Conservation (phyloP, 2,113 vertebrate species). For the Malurus cyaneus region DNA sequence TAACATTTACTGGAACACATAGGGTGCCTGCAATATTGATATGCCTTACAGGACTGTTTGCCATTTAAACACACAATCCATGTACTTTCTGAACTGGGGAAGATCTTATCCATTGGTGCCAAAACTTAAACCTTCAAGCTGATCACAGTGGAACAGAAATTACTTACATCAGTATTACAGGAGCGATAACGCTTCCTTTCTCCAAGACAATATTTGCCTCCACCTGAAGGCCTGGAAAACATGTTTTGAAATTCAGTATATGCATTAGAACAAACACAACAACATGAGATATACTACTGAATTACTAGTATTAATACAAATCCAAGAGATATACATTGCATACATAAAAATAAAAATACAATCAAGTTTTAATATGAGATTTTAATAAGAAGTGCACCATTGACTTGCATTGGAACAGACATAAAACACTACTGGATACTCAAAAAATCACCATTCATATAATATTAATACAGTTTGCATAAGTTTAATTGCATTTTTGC, state of each 20-base stretch:
- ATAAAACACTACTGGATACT: not conserved
- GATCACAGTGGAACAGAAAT: conserved; percentile 26
- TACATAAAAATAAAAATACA: not conserved
- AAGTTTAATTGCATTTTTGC: not conserved
- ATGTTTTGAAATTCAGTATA: conserved; percentile 4
- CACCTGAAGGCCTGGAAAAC: conserved; percentile 91
- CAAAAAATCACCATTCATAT: not conserved
- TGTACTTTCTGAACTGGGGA: not conserved
- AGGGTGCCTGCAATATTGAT: not conserved
- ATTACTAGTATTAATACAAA: not conserved
- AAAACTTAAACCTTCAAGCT: not conserved
- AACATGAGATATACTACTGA: not conserved
- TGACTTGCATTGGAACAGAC: not conserved
- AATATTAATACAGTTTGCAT: not conserved
- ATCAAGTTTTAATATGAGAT: not conserved
- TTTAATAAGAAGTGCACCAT: not conserved
- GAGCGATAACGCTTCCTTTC: conserved; percentile 96
- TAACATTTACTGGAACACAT: not conserved
- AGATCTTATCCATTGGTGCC: not conserved
- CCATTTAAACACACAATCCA: not conserved
- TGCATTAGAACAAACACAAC: not conserved
- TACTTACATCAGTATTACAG: conserved; percentile 97
- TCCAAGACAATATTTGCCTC: conserved; percentile 97
- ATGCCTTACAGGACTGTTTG: not conserved
- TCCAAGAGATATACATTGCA: not conserved